These are phyloP conservation scores for Protobothrops flavoviridis DNA, from an alignment of 2,113 vertebrate species.

Conservation along the genomic window DNA sequence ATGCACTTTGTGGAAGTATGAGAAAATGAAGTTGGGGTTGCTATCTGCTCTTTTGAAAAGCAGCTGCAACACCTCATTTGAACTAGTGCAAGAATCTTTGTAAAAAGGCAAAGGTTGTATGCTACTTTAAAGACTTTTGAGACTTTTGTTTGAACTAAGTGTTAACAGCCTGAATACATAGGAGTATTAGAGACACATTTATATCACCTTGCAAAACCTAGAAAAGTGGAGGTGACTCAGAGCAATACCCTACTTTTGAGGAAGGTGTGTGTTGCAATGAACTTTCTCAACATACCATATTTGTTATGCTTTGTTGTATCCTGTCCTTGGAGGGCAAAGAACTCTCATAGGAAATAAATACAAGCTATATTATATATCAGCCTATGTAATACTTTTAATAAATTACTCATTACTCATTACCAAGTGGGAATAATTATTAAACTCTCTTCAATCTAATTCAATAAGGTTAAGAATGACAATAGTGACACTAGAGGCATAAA, in stretches of 20 bases:
- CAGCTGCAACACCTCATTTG: not conserved
- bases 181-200: not conserved
- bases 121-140: not conserved
- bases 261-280: not conserved
- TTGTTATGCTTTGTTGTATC: not conserved
- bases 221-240: not conserved
- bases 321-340: not conserved
- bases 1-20: conserved; percentile 17
- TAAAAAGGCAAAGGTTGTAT: not conserved
- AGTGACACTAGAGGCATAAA: not conserved
- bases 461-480: not conserved
- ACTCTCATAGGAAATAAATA: conserved; percentile 23
- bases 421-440: not conserved
- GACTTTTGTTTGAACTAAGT: not conserved
- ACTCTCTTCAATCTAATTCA: not conserved
- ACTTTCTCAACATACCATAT: not conserved
- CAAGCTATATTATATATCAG: conserved; percentile 50
- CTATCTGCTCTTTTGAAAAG: not conserved
- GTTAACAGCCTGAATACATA: not conserved
- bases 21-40: not conserved
- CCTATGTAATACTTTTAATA: not conserved
- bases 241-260: not conserved
- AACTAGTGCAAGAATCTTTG: not conserved
- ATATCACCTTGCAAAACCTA: not conserved
- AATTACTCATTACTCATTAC: not conserved